Evolutionary conservation across 1,140 invertebrate species (phyloP), one percentile per base, ranked within the genome.

Genomic region (Anoplophora glabripennis): DNA sequence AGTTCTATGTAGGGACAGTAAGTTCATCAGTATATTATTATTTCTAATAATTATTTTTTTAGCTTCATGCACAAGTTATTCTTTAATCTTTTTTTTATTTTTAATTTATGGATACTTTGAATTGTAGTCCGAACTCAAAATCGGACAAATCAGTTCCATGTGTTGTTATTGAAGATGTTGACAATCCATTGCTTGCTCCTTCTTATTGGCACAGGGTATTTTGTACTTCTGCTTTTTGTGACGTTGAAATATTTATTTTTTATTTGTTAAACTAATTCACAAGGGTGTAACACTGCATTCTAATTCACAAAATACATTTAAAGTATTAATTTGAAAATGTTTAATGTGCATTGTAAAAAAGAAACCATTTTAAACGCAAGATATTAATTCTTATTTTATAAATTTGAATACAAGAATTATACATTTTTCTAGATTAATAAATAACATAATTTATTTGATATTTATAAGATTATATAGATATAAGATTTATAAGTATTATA

Each of bases 1-100:
- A 86, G 64, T 89, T 89, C 77, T 89, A 73, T 70, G 69, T 76
- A 57, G 74, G 73, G 42, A 62, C 71, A 59, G 74, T 76, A 68
- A 75, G 74, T 75, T 38, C 41, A 53, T 52, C 37, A 38, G 17
- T 53, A 33, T 11, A 52, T 12, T 48, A 52, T 56, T 56, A 34
- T 33, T 53, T 10, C 33, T 34, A 11, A 40, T 18, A 15, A 48
- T 57, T 53, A 15, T 47, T 33, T 51, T n/a, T 12, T 57, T 18
- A 42, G 33, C 15, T 45, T 12, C 10, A 41, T 45, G 34, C 10
- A 56, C 18, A 5, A 41, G 12, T 18, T 40, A 28, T 28, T 42
- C 12, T 28, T 35, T 59, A 17, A 17, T 59, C 48, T n/a, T n/a
- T 33, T 4, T 45, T 48, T 44, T 28, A 28, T 28, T 28, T 35